Conservation (phyloP, 92 coral and sea anemone genomes). For the Ricordea florida region DNA sequence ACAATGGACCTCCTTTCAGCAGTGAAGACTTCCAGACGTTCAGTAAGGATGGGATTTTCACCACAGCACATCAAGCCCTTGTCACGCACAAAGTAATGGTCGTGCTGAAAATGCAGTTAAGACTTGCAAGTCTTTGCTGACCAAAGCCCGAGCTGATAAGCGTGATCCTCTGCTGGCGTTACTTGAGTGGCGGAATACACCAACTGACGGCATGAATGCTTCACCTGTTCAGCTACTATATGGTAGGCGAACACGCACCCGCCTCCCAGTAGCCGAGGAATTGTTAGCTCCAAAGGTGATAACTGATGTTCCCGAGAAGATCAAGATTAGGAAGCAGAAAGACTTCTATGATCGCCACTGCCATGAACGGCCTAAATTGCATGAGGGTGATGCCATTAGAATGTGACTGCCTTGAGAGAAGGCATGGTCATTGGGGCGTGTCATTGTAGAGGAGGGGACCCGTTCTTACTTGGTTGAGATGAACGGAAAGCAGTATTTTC, state of each 20-base stretch:
- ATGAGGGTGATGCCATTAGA: too few relatives aligned
- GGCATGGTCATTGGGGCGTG: not conserved
- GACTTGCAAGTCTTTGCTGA: constrained; percentile 14
- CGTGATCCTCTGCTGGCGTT: constrained; percentile 23
- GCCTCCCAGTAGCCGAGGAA: constrained; percentile 8
- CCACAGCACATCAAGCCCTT: constrained; percentile 9
- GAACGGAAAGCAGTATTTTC: too few relatives aligned
- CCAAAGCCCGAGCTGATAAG: constrained; percentile 26
- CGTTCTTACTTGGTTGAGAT: not conserved
- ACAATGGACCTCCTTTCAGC: constrained; percentile 40
- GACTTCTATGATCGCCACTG: too few relatives aligned
- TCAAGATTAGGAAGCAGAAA: too few relatives aligned
- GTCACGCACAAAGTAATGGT: too few relatives aligned
- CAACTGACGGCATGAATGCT: not conserved
- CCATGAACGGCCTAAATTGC: too few relatives aligned
- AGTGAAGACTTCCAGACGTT: constrained; percentile 16
- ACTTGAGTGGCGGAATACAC: constrained; percentile 38
- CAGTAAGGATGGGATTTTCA: constrained; percentile 32
- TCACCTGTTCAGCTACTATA: too few relatives aligned
- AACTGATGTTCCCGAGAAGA: not conserved
- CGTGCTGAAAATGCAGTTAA: too few relatives aligned
- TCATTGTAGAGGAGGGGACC: constrained; percentile 1
- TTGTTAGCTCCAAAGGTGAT: not conserved
- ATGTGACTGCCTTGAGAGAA: too few relatives aligned
- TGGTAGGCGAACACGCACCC: constrained; percentile 22